A percentile compares a stretch with the other conserved stretches of the same genome.
Evolutionary conservation across 2,888 invertebrate species (phyloP).

Genomic region (Suillia variegata): DNA sequence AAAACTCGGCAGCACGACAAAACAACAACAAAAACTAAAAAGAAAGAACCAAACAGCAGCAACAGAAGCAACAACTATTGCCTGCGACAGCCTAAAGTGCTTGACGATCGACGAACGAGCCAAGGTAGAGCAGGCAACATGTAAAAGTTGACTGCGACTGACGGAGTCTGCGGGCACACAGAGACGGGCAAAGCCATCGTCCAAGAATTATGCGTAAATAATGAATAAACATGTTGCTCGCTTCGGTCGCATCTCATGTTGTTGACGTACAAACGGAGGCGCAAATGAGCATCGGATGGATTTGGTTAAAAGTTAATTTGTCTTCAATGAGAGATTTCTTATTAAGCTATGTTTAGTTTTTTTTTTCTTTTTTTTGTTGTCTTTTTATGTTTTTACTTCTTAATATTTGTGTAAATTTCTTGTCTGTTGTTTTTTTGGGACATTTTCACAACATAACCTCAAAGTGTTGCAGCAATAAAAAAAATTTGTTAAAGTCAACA

Average conservation of each 20-base stretch:
- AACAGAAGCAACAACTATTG: neutral
- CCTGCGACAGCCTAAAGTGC: too few species aligned
- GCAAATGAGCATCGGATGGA: neutral
- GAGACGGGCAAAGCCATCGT: neutral
- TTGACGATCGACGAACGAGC: too few species aligned
- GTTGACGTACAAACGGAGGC: too few species aligned
- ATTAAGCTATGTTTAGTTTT: too few species aligned
- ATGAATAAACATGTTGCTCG: constrained; percentile 3
- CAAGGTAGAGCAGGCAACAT: too few species aligned
- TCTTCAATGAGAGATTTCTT: neutral
- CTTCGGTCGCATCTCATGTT: too few species aligned
- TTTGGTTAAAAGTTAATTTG: neutral
- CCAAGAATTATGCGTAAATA: constrained; percentile 6
- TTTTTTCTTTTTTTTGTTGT: neutral
- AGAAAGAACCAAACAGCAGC: neutral
- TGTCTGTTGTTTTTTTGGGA: too few species aligned
- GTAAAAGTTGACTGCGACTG: neutral
- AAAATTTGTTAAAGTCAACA: too few species aligned
- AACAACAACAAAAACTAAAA: neutral
- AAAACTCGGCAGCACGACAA: neutral
- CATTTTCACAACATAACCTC: too few species aligned
- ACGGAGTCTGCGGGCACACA: neutral
- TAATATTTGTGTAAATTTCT: neutral
- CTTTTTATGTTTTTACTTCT: neutral
- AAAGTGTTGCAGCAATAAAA: too few species aligned